Evolutionary conservation across 2,113 vertebrate species (phyloP).

Genomic region (Peromyscus polionotus): DNA sequence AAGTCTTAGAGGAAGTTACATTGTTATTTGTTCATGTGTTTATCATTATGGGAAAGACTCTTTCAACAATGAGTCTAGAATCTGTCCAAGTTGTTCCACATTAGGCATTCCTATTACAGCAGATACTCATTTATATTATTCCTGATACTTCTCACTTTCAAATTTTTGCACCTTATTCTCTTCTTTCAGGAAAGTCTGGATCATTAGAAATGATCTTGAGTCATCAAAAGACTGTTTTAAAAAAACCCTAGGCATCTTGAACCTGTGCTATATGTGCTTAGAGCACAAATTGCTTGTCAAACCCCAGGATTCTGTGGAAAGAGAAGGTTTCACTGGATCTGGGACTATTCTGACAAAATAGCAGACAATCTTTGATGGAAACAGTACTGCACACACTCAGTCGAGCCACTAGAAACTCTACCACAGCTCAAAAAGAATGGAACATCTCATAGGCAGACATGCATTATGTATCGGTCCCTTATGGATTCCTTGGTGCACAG

Average conservation of each 20-base stretch:
- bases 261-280: rapidly evolving
- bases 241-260: neutral
- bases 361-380: neutral
- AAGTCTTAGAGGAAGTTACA: neutral
- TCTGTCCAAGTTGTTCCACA: neutral
- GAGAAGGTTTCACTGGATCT: neutral
- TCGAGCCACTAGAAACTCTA: neutral
- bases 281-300: neutral
- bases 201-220: rapidly evolving
- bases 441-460: rapidly evolving
- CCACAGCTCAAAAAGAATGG: neutral
- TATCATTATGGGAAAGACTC: neutral
- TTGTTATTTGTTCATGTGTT: neutral
- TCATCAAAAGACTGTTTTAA: neutral
- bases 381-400: neutral
- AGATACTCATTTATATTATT: no score
- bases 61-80: neutral
- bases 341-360: rapidly evolving
- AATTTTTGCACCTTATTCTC: neutral
- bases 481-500: neutral
- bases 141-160: neutral
- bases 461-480: neutral
- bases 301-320: neutral
- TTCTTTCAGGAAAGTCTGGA: neutral
- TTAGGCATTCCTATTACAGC: rapidly evolving